Conservation (phyloP, 2,888 invertebrate species). For the Tetramorium bicarinatum region DNA sequence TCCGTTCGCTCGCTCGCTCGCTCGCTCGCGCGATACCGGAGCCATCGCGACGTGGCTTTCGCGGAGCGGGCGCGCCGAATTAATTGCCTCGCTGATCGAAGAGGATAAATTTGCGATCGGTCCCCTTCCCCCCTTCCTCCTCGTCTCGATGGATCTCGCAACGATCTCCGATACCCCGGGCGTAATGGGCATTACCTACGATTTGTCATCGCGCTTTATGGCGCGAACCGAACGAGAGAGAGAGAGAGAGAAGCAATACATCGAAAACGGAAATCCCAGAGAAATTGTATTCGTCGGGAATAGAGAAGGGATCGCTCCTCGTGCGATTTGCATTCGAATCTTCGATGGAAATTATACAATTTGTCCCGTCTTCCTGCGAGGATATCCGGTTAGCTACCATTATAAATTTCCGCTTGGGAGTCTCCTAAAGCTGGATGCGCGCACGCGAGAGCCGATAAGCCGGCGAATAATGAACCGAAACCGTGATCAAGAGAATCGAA, state of each 20-base stretch:
- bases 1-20: conserved; percentile 6
- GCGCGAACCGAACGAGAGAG: not conserved
- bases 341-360: conserved; percentile 43
- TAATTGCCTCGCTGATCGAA: conserved; percentile 43
- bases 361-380: conserved; percentile 27
- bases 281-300: conserved; percentile 30
- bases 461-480: conserved; percentile 19
- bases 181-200: conserved; percentile 30
- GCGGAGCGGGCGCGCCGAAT: conserved; percentile 21
- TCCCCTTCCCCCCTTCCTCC: not conserved
- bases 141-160: not conserved
- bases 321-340: conserved; percentile 47
- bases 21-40: conserved; percentile 23
- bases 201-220: conserved; percentile 47
- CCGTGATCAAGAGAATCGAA: conserved; percentile 34
- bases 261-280: conserved; percentile 15
- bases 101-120: conserved; percentile 42
- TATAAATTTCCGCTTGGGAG: conserved; percentile 21
- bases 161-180: conserved; percentile 20
- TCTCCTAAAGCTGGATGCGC: not conserved
- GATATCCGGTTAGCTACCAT: conserved; percentile 24
- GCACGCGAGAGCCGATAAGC: conserved; percentile 12
- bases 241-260: not conserved
- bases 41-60: conserved; percentile 31
- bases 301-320: not conserved